phyloP scores from a whole-genome alignment of 2,113 vertebrate species.

The Apaloderma vittatum region DNA sequence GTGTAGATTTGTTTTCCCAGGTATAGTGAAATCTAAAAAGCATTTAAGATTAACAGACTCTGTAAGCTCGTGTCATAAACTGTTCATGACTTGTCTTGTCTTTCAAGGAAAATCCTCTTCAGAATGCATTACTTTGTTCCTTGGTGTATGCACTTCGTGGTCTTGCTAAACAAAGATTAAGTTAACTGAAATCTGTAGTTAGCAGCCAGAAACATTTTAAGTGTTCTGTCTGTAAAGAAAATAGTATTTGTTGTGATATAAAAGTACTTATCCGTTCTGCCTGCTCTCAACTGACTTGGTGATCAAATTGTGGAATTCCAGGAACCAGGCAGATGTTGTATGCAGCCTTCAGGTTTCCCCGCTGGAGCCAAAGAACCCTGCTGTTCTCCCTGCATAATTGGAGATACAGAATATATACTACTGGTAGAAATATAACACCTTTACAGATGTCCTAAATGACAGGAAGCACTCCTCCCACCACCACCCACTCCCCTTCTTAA shows the following conservation, averaged over 20 bases:
- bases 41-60: neutral
- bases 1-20: neutral
- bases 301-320: neutral
- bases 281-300: neutral
- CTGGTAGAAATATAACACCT: neutral
- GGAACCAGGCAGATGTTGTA: neutral
- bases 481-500: neutral
- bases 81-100: neutral
- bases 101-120: neutral
- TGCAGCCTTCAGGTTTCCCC: neutral
- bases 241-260: neutral
- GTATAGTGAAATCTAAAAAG: neutral
- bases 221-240: neutral
- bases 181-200: neutral
- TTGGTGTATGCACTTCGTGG: neutral
- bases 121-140: neutral
- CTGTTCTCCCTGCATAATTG: accelerated
- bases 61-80: neutral
- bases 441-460: neutral
- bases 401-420: neutral
- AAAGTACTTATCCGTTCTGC: neutral
- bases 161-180: neutral
- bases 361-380: neutral
- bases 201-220: neutral
- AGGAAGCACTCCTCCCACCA: neutral